Percentiles rank a stretch among this genome's conserved stretches.
Conservation (phyloP, 2,113 vertebrate species). For the Blennius ocellaris region DNA sequence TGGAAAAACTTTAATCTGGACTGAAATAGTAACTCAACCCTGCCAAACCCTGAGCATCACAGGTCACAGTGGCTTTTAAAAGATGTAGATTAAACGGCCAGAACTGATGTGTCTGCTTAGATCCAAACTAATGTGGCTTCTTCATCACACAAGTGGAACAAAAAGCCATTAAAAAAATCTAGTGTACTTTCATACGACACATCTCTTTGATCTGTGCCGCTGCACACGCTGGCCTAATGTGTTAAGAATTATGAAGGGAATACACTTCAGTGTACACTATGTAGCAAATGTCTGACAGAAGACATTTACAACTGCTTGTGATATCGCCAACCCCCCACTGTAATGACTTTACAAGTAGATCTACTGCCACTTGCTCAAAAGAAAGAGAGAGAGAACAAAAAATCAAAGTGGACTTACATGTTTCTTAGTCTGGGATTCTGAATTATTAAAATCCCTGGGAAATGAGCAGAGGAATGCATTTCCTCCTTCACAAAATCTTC, state of each 20-base stretch:
- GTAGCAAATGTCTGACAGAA: neutral
- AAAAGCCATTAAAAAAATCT: neutral
- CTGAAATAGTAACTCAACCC: no score
- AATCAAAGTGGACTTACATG: slow-evolving; percentile 33
- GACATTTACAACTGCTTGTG: slow-evolving; percentile 8
- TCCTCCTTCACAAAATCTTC: slow-evolving; percentile 45
- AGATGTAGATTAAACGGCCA: neutral
- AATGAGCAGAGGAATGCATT: slow-evolving; percentile 50
- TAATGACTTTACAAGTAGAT: slow-evolving; percentile 25
- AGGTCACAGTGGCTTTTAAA: neutral
- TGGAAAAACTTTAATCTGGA: no score
- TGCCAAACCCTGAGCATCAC: no score
- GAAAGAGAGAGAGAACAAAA: slow-evolving; percentile 21
- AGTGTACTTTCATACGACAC: neutral
- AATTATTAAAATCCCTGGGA: slow-evolving; percentile 67
- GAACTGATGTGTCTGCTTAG: neutral
- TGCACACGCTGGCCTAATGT: neutral
- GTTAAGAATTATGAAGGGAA: neutral
- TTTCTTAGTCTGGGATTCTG: slow-evolving; percentile 49
- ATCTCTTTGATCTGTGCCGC: neutral
- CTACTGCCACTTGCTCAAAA: slow-evolving; percentile 20
- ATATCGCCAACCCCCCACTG: neutral
- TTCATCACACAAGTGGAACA: neutral
- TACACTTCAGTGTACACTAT: neutral
- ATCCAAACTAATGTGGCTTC: neutral